Base-by-base conservation (phyloP, 2,888 invertebrate species). In the Callosobruchus maculatus region DNA sequence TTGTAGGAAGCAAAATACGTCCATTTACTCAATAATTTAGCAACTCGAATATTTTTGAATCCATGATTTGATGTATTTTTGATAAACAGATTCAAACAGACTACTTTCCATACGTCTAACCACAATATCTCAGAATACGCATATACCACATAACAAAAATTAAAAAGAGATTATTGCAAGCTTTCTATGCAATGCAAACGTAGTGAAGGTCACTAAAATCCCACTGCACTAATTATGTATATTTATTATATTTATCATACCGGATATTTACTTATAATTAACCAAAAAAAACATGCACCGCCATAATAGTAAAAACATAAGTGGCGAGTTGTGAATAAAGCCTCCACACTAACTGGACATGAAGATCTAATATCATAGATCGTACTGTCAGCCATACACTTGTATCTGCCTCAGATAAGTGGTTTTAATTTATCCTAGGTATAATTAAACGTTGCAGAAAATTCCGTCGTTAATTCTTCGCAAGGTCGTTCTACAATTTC, bases 401-500 rank as follows among this genome's bases (percentile, higher is more conserved):
- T 49, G 49, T 49, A 49, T 49, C 1, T 49, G 49, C 49, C 49
- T 49, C 49, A 49, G 49, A 67, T 68, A 71, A 71, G 68, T 30
- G 71, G 68, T 67, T 67, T 20, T 70, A 70, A 73, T 73, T 73
- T 49, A 73, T 67, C 70, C 66, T 21, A 70, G 70, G 67, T 67
- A 73, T 20, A 26, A 22, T 73, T 67, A n/a, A 31, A 67, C 67
- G 68, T 66, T 67, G 73, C 49, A 49, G 13, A 13, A 49, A 70
- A 73, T 70, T 73, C 73, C 22, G 73, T 18, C 70, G 70, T 66
- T 73, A 73, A 73, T 73, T 73, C 73, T 68, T 73, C 13, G 68
- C 73, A 73, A 73, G 73, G 73, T 70, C 73, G 68, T 22, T 70
- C 67, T 18, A 49, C 71, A 67, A 67, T 73, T 67, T 31, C 68